Evolutionary conservation across 2,113 vertebrate genomes (phyloP).

Genomic region (Lagenorhynchus albirostris): DNA sequence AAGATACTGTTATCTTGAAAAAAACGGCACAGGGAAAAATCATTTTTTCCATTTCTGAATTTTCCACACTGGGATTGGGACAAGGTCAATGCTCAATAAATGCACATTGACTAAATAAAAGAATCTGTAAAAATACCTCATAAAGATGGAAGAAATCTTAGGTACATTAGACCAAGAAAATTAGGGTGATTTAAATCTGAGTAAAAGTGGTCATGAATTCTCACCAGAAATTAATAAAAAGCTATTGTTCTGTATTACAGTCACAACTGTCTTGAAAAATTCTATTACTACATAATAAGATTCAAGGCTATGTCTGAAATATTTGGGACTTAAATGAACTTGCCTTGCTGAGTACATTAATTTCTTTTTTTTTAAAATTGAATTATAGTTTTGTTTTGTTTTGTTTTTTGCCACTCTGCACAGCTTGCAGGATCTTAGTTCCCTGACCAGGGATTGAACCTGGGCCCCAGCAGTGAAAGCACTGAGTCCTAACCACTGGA

Average conservation of each 20-base stretch:
- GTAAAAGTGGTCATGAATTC: background rate
- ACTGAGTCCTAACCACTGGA: background rate
- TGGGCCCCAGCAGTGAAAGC: background rate
- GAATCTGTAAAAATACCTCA: background rate
- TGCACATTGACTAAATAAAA: background rate
- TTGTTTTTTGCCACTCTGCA: background rate
- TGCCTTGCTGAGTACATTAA: background rate
- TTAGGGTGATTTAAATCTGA: background rate
- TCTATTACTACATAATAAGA: background rate
- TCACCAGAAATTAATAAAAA: background rate
- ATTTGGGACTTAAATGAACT: background rate
- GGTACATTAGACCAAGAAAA: background rate
- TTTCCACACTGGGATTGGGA: background rate
- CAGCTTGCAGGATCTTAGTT: background rate
- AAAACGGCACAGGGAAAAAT: background rate
- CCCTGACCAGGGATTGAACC: background rate
- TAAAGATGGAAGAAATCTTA: background rate
- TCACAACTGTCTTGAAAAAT: background rate
- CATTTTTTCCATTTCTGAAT: background rate
- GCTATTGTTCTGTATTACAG: background rate
- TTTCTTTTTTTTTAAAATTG: background rate
- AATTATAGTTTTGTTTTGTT: background rate
- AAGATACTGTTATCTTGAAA: background rate
- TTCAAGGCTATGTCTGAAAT: background rate
- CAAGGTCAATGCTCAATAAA: background rate